Conservation (phyloP, 2,888 invertebrate species). For the Therioaphis trifolii region DNA sequence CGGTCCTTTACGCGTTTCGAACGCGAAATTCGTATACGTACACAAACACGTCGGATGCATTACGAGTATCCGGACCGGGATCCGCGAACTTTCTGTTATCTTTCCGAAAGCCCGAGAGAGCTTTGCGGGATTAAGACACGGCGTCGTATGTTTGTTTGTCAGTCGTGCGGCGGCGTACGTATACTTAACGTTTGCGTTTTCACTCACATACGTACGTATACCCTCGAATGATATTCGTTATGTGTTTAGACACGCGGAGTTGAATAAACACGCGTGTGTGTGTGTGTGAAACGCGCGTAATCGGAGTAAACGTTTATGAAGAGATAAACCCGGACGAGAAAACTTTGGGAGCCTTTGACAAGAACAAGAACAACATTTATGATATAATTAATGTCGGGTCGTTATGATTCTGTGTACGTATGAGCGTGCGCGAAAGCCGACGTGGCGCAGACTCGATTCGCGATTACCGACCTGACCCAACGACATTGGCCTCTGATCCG, state of each 20-base stretch:
- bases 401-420: not conserved
- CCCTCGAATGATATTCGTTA: too few relatives aligned
- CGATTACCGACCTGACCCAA: too few relatives aligned
- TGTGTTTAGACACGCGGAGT: not conserved
- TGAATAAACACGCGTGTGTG: not conserved
- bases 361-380: constrained; percentile 24
- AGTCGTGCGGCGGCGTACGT: not conserved
- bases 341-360: constrained; percentile 32
- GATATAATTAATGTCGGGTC: constrained; percentile 24
- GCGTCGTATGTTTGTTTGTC: constrained; percentile 38
- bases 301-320: constrained; percentile 33
- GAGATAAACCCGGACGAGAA: constrained; percentile 32
- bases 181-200: not conserved
- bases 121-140: constrained; percentile 11
- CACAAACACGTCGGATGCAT: too few relatives aligned
- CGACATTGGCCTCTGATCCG: too few relatives aligned
- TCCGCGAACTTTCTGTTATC: constrained; percentile 38
- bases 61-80: not conserved
- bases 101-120: constrained; percentile 36
- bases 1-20: not conserved
- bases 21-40: not conserved
- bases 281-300: constrained; percentile 12
- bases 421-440: too few relatives aligned
- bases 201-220: not conserved
- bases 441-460: too few relatives aligned